A percentile compares a stretch with the other conserved stretches of the same genome.
phyloP scores from a whole-genome alignment of 2,797 vertebrate species.

The Sphenopsis melanotis region DNA sequence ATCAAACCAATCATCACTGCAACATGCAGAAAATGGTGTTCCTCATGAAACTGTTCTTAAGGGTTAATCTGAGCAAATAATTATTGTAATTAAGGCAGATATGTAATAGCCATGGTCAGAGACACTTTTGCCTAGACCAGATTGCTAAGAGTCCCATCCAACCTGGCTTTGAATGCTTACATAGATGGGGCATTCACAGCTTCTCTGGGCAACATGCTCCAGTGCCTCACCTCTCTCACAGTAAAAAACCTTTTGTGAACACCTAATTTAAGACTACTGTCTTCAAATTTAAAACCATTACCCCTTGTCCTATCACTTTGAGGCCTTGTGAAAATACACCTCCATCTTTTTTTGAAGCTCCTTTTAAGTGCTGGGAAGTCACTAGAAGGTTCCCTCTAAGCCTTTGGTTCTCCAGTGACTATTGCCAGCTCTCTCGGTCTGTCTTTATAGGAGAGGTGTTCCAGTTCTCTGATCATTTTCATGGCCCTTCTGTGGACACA shows the following conservation, averaged over 20 bases:
- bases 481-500: neutral
- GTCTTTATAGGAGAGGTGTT: neutral
- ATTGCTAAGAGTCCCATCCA: neutral
- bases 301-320: neutral
- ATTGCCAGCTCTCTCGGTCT: accelerated
- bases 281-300: neutral
- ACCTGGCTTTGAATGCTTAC: neutral
- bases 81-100: neutral
- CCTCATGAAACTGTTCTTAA: neutral
- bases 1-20: neutral
- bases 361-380: neutral
- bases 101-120: neutral
- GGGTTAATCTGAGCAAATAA: neutral
- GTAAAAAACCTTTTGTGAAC: neutral
- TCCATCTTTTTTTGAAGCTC: neutral
- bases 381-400: neutral
- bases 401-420: neutral
- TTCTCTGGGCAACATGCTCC: neutral
- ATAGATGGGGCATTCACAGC: neutral
- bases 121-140: neutral
- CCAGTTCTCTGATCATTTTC: neutral
- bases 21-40: neutral
- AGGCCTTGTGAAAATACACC: neutral
- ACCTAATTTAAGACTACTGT: neutral
- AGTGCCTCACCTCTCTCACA: accelerated